A percentile compares a stretch with the other conserved stretches of the same genome.
These are phyloP conservation scores for Xiphias gladius DNA, from an alignment of 2,113 vertebrate species.

Conservation along the genomic window DNA sequence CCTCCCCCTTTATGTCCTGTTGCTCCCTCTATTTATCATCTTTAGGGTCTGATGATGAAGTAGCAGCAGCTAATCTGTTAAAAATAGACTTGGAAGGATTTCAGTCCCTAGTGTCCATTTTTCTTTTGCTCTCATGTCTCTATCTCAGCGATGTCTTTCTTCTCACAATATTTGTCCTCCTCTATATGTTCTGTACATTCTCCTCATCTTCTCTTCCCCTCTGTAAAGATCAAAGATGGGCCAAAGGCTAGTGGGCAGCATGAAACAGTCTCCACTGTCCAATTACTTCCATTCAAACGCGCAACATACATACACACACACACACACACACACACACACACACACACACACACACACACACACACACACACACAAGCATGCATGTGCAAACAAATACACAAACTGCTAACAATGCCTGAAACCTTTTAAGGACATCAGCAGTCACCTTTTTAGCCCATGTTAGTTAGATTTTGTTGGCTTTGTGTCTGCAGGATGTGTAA, in stretches of 20 bases:
- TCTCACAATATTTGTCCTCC: slow-evolving; percentile 2
- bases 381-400: slow-evolving; percentile 11
- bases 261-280: slow-evolving; percentile 48
- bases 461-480: background rate
- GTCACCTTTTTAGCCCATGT: background rate
- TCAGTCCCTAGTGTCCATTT: background rate
- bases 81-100: slow-evolving; percentile 6
- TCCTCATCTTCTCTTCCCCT: slow-evolving; percentile 20
- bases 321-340: slow-evolving; percentile 7
- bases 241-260: slow-evolving; percentile 55
- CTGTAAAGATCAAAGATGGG: slow-evolving; percentile 66
- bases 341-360: slow-evolving; percentile 8
- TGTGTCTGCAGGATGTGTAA: too few relatives aligned
- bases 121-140: background rate
- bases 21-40: background rate
- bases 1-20: too few relatives aligned
- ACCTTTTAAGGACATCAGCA: slow-evolving; percentile 20
- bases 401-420: slow-evolving; percentile 28
- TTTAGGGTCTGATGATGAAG: slow-evolving; percentile 18
- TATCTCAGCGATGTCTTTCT: slow-evolving; percentile 13
- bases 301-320: slow-evolving; percentile 1
- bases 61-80: background rate
- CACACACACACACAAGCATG: background rate
- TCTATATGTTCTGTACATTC: background rate
- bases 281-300: slow-evolving; percentile 39